phyloP scores from a whole-genome alignment of 92 coral and sea anemone genomes.

The Porites lobata region DNA sequence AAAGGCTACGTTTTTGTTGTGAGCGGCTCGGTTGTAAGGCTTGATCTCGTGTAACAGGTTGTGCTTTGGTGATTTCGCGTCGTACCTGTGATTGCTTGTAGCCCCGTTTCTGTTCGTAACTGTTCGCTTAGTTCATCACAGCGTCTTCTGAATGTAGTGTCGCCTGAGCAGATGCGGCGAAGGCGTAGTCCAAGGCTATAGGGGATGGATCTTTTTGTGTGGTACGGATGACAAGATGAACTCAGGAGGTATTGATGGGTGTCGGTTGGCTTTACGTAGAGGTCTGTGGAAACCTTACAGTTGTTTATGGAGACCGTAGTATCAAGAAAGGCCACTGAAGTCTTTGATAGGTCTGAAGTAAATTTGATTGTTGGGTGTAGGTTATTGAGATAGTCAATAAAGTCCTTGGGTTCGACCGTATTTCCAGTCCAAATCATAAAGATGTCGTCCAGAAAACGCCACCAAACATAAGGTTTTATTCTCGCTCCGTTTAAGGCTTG shows the following conservation, averaged over 20 bases:
- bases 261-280: not conserved
- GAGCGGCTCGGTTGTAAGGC: not conserved
- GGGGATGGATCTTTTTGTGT: not conserved
- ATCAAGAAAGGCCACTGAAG: too few relatives aligned
- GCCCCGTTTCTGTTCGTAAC: not conserved
- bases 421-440: constrained; percentile 1
- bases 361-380: too few relatives aligned
- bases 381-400: not conserved
- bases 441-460: not conserved
- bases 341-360: too few relatives aligned
- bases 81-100: not conserved
- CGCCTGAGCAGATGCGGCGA: not conserved
- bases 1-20: not conserved
- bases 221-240: not conserved
- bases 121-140: not conserved
- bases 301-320: too few relatives aligned
- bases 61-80: not conserved
- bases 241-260: not conserved
- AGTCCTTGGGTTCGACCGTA: not conserved
- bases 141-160: not conserved
- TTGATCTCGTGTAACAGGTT: not conserved
- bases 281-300: too few relatives aligned
- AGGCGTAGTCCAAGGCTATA: not conserved
- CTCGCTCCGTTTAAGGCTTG: not conserved
- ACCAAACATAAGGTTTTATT: not conserved